Conservation (phyloP, 2,797 vertebrate genomes). For the Enteromius paludinosus region DNA sequence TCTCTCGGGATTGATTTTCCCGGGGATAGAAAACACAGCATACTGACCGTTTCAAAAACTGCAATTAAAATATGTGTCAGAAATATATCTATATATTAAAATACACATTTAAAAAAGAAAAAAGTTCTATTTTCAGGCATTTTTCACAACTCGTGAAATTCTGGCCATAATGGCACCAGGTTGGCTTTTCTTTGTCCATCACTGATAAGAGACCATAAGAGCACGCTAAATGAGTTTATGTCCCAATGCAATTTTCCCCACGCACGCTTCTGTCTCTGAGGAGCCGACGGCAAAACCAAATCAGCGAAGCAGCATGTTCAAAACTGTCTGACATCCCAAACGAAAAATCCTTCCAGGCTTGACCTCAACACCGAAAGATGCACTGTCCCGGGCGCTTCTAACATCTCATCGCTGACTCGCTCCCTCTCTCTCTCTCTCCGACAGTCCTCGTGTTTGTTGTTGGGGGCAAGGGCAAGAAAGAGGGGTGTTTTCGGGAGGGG, state of each 20-base stretch:
- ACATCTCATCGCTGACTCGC: slow-evolving; percentile 3
- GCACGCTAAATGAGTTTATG: slow-evolving; percentile 26
- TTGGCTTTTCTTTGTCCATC: slow-evolving; percentile 18
- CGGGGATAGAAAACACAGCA: slow-evolving; percentile 20
- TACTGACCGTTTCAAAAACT: slow-evolving; percentile 20
- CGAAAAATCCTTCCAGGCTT: slow-evolving; percentile 3
- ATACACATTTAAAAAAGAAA: slow-evolving; percentile 14
- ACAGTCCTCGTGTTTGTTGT: slow-evolving; percentile 49
- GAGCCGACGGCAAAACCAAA: slow-evolving; percentile 43
- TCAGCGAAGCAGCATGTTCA: slow-evolving; percentile 30
- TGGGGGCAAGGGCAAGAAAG: slow-evolving; percentile 52
- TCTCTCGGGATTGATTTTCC: background rate
- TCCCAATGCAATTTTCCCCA: slow-evolving; percentile 41
- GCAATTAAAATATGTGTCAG: slow-evolving; percentile 12
- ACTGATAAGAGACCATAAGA: background rate
- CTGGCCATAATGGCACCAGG: slow-evolving; percentile 6
- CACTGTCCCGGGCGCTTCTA: slow-evolving; percentile 21
- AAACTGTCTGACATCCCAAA: slow-evolving; percentile 22
- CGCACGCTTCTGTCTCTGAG: slow-evolving; percentile 31
- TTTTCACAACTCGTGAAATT: background rate
- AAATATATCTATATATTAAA: slow-evolving; percentile 46
- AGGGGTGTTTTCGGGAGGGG: slow-evolving; percentile 10
- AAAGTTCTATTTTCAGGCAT: background rate
- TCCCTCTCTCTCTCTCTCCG: slow-evolving; percentile 7
- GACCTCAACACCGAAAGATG: slow-evolving; percentile 27